Percentiles rank a stretch among this genome's conserved stretches.
phyloP scores from a whole-genome alignment of 2,113 vertebrate genomes.

The Gobio gobio region DNA sequence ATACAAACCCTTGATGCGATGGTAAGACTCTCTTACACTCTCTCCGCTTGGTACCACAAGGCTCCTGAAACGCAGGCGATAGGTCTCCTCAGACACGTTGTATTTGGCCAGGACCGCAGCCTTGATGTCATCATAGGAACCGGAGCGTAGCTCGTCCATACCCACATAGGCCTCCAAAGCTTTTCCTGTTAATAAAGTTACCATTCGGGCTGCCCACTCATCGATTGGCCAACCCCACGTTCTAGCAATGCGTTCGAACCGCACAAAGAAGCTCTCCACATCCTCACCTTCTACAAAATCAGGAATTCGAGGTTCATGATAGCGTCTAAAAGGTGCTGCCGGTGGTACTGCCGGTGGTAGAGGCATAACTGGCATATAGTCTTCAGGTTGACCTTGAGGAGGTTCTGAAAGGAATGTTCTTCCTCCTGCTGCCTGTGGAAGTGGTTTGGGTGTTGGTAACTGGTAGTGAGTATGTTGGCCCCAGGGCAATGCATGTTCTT shows the following conservation, averaged over 20 bases:
- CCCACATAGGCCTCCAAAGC: not conserved
- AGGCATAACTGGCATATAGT: not conserved
- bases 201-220: too few relatives aligned
- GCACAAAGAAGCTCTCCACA: too few relatives aligned
- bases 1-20: too few relatives aligned
- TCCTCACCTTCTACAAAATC: too few relatives aligned
- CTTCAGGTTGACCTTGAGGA: not conserved
- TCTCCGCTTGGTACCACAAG: too few relatives aligned
- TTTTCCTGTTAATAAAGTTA: too few relatives aligned
- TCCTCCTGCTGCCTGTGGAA: not conserved
- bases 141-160: not conserved
- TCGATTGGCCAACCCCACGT: too few relatives aligned
- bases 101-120: not conserved
- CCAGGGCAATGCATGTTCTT: too few relatives aligned
- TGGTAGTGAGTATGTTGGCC: not conserved
- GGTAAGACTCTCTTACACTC: too few relatives aligned
- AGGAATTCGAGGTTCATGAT: conserved; percentile 1
- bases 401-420: not conserved
- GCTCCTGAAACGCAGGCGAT: too few relatives aligned
- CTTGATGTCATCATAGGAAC: not conserved
- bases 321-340: not conserved
- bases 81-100: too few relatives aligned
- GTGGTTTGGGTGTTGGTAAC: not conserved
- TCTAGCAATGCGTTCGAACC: too few relatives aligned
- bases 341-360: not conserved